A percentile compares a stretch with the other conserved stretches of the same genome.
Conservation (phyloP, 2,797 vertebrate genomes). For the Rachycentron canadum region DNA sequence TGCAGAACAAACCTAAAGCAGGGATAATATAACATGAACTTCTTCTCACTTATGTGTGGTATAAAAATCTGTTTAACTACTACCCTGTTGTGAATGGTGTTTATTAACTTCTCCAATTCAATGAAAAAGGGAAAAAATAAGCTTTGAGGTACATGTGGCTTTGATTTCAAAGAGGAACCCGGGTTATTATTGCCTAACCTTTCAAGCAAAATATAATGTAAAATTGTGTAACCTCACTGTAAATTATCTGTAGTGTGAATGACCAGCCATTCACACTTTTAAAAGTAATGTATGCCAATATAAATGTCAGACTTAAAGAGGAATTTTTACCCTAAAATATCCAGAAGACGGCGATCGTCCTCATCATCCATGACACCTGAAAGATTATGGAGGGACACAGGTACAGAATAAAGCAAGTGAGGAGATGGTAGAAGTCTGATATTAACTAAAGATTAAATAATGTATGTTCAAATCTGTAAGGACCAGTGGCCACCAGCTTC, state of each 20-base stretch:
- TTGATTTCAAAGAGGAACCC: neutral
- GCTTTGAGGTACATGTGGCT: neutral
- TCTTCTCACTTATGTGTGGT: conserved; percentile 4
- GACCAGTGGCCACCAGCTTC: neutral
- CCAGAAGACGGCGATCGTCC: conserved; percentile 99
- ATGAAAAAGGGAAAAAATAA: neutral
- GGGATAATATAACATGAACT: neutral
- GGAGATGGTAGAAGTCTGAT: conserved; percentile 5
- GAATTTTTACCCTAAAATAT: conserved; percentile 97
- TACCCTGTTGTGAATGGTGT: neutral
- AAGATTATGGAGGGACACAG: conserved; percentile 30
- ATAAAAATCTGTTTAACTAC: neutral
- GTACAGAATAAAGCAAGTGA: conserved; percentile 10
- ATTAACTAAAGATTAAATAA: neutral
- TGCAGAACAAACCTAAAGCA: neutral
- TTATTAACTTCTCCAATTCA: conserved; percentile 21
- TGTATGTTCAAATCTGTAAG: neutral
- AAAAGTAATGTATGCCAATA: too few relatives aligned
- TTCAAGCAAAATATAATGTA: neutral
- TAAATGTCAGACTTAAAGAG: neutral
- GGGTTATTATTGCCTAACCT: neutral
- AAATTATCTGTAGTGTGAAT: neutral
- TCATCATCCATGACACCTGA: conserved; percentile 99
- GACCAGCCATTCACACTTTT: too few relatives aligned
- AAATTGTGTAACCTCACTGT: neutral